Evolutionary conservation across 2,113 vertebrate species (phyloP).

Genomic region (Syngnathoides biaculeatus): DNA sequence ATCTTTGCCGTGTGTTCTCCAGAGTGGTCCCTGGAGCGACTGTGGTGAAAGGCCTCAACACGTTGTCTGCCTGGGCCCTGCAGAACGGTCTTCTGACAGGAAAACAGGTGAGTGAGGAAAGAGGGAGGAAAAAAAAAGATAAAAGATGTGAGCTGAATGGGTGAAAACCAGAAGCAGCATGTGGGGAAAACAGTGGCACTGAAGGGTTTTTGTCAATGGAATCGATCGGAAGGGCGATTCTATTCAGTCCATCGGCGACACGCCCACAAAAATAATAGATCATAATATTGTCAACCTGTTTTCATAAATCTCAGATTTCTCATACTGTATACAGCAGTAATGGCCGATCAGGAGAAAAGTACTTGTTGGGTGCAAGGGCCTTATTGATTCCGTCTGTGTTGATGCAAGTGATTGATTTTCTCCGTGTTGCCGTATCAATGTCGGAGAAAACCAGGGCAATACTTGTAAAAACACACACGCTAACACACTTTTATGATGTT

Average conservation of each 20-base stretch:
- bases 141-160: conserved; percentile 24
- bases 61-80: conserved; percentile 89
- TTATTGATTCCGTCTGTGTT: conserved; percentile 29
- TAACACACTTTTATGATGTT: conserved; percentile 51
- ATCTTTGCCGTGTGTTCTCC: conserved; percentile 44
- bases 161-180: conserved; percentile 13
- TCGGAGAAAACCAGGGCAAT: conserved; percentile 35
- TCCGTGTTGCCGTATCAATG: conserved; percentile 24
- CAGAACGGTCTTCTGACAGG: conserved; percentile 77
- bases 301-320: not conserved
- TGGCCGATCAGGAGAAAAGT: not conserved
- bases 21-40: conserved; percentile 76
- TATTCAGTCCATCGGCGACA: not conserved
- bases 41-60: conserved; percentile 91
- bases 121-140: conserved; percentile 15
- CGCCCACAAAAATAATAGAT: not conserved
- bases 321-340: not conserved
- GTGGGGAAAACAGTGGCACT: not conserved
- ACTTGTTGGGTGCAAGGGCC: not conserved
- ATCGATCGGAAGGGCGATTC: not conserved
- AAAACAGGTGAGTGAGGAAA: conserved; percentile 81
- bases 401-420: conserved; percentile 44
- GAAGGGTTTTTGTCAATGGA: not conserved
- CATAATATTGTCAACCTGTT: not conserved
- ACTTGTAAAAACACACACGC: conserved; percentile 41